phyloP scores from a whole-genome alignment of 2,113 vertebrate species.

The Phalacrocorax aristotelis region DNA sequence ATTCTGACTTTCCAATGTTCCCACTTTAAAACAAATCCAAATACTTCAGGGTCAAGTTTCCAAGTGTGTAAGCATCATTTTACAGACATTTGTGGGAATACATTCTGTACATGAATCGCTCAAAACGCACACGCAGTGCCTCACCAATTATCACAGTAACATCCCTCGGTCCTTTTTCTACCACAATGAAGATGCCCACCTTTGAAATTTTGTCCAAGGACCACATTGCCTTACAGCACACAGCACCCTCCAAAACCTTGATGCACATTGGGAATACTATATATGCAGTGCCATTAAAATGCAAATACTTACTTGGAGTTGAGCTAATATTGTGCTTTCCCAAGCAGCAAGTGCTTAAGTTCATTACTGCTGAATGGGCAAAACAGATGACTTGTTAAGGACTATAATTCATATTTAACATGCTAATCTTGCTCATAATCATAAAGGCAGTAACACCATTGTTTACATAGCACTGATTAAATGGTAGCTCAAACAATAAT shows the following conservation, averaged over 20 bases:
- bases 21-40: not conserved
- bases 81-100: not conserved
- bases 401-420: not conserved
- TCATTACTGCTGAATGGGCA: not conserved
- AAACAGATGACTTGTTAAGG: not conserved
- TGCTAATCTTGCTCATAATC: not conserved
- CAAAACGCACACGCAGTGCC: not conserved
- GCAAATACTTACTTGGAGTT: not conserved
- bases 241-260: not conserved
- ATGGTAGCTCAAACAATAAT: not conserved
- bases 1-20: not conserved
- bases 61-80: not conserved
- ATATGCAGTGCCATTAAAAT: not conserved
- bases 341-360: not conserved
- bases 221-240: not conserved
- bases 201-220: not conserved
- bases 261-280: not conserved
- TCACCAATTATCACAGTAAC: not conserved
- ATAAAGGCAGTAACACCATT: not conserved
- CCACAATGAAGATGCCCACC: not conserved
- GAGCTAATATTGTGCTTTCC: not conserved
- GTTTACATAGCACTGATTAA: conserved; percentile 2
- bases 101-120: not conserved
- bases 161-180: not conserved
- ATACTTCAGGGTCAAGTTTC: not conserved